Evolutionary conservation across 2,113 vertebrate species (phyloP).

Genomic region (Bothrops jararaca): DNA sequence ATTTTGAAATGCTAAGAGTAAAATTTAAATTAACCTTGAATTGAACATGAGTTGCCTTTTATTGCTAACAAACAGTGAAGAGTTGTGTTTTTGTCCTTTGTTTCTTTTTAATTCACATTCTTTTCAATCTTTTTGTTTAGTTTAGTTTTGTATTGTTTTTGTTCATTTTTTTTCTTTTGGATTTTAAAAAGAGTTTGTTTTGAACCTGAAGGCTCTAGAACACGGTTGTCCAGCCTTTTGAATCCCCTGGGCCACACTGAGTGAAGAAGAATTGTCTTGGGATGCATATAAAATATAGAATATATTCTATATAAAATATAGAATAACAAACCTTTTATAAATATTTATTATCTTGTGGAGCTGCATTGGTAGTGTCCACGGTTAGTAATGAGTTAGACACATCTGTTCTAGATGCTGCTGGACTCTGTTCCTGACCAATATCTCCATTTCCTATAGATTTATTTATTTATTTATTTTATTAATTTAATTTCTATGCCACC

Average conservation of each 20-base stretch:
- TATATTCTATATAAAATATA: too few relatives aligned
- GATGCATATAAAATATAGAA: background rate
- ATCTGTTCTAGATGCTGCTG: background rate
- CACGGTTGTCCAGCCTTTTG: background rate
- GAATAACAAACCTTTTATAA: background rate
- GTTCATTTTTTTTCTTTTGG: background rate
- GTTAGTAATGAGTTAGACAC: background rate
- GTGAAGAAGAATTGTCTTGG: background rate
- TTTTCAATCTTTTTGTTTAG: background rate
- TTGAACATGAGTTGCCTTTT: background rate
- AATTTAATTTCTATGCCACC: too few relatives aligned
- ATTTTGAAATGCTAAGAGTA: background rate
- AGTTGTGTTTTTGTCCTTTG: background rate
- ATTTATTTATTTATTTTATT: too few relatives aligned
- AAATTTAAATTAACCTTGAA: background rate
- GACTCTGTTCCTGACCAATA: background rate
- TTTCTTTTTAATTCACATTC: background rate
- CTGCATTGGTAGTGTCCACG: background rate
- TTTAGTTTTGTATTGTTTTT: background rate
- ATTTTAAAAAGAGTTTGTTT: background rate
- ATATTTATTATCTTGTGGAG: background rate
- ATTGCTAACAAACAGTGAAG: background rate
- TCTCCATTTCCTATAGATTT: background rate
- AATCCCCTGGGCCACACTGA: background rate
- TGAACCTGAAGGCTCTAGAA: background rate